A percentile compares a stretch with the other conserved stretches of the same genome.
Conservation (phyloP, 2,113 vertebrate species). For the Lichenostomus cassidix region DNA sequence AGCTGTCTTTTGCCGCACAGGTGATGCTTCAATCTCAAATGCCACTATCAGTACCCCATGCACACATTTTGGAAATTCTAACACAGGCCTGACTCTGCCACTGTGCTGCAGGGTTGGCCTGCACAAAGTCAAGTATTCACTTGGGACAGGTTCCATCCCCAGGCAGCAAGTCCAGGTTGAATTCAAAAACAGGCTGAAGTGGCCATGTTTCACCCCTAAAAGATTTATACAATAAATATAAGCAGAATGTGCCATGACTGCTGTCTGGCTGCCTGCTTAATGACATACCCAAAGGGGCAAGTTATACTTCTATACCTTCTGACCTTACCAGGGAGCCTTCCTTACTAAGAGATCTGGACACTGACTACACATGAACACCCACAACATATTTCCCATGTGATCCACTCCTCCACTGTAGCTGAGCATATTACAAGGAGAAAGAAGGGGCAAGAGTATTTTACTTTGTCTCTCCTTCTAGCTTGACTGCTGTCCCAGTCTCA, state of each 20-base stretch:
- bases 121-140: neutral
- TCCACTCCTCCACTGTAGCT: neutral
- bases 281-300: neutral
- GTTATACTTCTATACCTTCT: neutral
- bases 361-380: neutral
- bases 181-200: neutral
- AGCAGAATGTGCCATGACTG: neutral
- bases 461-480: neutral
- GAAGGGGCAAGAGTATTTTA: neutral
- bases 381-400: neutral
- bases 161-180: neutral
- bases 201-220: neutral
- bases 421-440: fast-evolving
- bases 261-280: neutral
- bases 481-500: neutral
- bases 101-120: neutral
- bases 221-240: neutral
- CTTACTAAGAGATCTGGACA: neutral
- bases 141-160: neutral
- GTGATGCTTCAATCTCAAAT: neutral
- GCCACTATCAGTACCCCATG: neutral
- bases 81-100: neutral
- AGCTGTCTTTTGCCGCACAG: neutral
- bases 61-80: neutral
- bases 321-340: neutral